Conservation (phyloP, 2,888 invertebrate species). For the Drosophila birchii region DNA sequence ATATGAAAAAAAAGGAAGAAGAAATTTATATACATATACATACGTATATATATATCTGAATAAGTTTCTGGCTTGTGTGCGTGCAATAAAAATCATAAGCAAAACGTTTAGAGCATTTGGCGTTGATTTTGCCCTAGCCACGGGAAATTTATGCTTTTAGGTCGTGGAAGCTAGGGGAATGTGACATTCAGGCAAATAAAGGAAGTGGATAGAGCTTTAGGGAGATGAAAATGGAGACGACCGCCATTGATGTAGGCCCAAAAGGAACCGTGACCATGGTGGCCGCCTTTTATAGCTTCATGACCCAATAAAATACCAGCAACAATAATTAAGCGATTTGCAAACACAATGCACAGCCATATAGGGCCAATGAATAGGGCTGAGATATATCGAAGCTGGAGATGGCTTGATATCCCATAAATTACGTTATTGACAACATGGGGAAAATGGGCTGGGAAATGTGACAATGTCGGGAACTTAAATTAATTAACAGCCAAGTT, state of each 20-base stretch:
- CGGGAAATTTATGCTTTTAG: conserved; percentile 64
- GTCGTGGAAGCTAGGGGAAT: conserved; percentile 53
- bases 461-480: conserved; percentile 2
- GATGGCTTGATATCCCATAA: conserved; percentile 35
- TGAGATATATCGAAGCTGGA: conserved; percentile 18
- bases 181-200: conserved; percentile 27
- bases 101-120: conserved; percentile 64
- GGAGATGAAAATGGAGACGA: conserved; percentile 36
- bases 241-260: conserved; percentile 37
- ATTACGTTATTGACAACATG: conserved; percentile 20
- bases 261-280: conserved; percentile 21
- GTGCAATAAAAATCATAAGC: conserved; percentile 70
- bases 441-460: background rate
- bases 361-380: conserved; percentile 39
- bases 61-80: conserved; percentile 30
- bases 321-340: conserved; percentile 57
- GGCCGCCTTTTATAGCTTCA: conserved; percentile 48
- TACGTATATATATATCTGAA: conserved; percentile 6
- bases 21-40: conserved; percentile 1
- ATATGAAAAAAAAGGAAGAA: conserved; percentile 1
- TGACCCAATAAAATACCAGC: conserved; percentile 53
- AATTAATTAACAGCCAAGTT: conserved; percentile 6
- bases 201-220: conserved; percentile 15
- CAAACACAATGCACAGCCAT: conserved; percentile 50
- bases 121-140: conserved; percentile 62